These are phyloP conservation scores for Amphilophus citrinellus DNA, from an alignment of 2,113 vertebrate genomes.

Conservation along the genomic window DNA sequence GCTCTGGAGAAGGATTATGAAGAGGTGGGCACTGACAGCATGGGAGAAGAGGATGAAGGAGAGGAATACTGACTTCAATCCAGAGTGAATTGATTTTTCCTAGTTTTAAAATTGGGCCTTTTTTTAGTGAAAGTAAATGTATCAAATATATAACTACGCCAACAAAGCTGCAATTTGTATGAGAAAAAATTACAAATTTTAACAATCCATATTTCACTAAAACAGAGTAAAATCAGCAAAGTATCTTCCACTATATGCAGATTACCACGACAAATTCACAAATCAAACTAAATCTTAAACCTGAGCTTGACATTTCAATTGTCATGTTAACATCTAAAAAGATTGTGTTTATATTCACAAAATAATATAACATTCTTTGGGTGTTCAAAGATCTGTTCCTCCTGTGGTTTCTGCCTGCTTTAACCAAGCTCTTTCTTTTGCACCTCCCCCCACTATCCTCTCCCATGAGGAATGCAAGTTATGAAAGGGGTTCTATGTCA, in stretches of 20 bases:
- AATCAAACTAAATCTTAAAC: not conserved
- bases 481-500: constrained; percentile 78
- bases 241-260: not conserved
- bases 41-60: constrained; percentile 70
- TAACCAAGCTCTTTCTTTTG: constrained; percentile 37
- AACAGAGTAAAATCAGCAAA: not conserved
- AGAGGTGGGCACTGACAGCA: constrained; percentile 85
- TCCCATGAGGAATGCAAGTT: constrained; percentile 71
- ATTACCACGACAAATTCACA: not conserved
- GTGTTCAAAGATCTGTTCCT: constrained; percentile 6
- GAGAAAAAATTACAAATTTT: not conserved
- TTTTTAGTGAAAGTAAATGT: not conserved
- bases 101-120: not conserved
- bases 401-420: constrained; percentile 8
- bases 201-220: not conserved
- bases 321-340: not conserved
- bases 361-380: not conserved
- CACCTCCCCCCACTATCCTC: constrained; percentile 70
- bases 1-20: constrained; percentile 89
- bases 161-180: not conserved
- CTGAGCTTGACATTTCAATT: not conserved
- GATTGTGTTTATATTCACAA: not conserved
- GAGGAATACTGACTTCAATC: constrained; percentile 69
- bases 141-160: not conserved
- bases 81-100: not conserved